Conservation (phyloP, 92 coral and sea anemone species). For the Palythoa grandiflora region DNA sequence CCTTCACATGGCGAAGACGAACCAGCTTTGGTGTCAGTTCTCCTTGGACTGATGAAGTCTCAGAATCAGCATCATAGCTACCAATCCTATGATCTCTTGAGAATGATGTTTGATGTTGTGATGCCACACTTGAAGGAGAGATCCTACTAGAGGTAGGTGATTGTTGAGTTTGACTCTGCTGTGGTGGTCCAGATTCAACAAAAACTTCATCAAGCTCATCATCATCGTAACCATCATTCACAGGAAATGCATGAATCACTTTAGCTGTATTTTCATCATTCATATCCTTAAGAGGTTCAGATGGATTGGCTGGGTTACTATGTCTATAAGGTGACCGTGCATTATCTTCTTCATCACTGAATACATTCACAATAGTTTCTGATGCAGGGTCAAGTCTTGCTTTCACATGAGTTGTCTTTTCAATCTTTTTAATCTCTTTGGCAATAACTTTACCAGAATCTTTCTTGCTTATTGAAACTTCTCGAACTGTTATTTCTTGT, state of each 20-base stretch:
- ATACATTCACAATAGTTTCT: slow-evolving; percentile 33
- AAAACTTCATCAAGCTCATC: slow-evolving; percentile 88
- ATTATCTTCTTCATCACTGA: slow-evolving; percentile 40
- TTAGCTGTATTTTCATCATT: slow-evolving; percentile 29
- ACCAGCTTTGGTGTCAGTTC: slow-evolving; percentile 63
- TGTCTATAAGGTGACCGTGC: slow-evolving; percentile 30
- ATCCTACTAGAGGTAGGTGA: neutral
- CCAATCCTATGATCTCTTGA: slow-evolving; percentile 26
- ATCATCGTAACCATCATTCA: slow-evolving; percentile 72
- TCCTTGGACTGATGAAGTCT: slow-evolving; percentile 86
- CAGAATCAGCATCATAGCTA: slow-evolving; percentile 99
- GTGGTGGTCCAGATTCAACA: slow-evolving; percentile 36
- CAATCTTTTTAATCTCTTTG: slow-evolving; percentile 31
- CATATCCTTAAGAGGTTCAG: slow-evolving; percentile 26
- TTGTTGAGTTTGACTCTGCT: slow-evolving; percentile 3
- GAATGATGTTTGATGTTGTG: neutral
- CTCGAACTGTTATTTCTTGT: slow-evolving; percentile 30
- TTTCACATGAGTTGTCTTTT: slow-evolving; percentile 32
- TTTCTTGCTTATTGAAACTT: slow-evolving; percentile 14
- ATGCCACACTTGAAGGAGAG: neutral
- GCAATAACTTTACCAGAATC: slow-evolving; percentile 2
- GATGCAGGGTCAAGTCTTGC: slow-evolving; percentile 49
- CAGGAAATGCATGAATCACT: slow-evolving; percentile 62
- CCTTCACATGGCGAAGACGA: slow-evolving; percentile 69
- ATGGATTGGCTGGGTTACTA: slow-evolving; percentile 5